Evolutionary conservation across 1,140 invertebrate species (phyloP), one percentile per base, ranked within the genome.

Genomic region (Drosophila sp.): DNA sequence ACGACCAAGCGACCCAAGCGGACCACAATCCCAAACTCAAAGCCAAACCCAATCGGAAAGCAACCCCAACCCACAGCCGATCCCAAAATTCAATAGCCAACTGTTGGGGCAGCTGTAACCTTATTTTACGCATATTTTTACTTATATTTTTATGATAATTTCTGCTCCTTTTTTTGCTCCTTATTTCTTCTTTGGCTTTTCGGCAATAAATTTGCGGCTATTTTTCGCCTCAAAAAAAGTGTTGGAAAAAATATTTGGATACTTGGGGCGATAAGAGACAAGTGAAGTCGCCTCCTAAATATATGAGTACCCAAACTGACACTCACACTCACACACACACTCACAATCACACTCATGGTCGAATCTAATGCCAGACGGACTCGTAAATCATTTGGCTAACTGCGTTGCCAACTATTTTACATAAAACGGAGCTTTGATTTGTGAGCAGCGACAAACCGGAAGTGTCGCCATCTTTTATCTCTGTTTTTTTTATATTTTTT

Each of bases 341-440:
- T 16, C 53, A 18, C n/a, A 25, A 18, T 13, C 9, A 7, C 5
- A 36, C 16, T 36, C 3, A 1, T n/a, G 21, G n/a, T 11, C 46
- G 11, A 50, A 62, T 86, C 81, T 87, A 86, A 86, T 79, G 62
- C 78, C 70, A 72, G 76, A 56, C 73, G 74, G 70, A 78, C 78
- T 69, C 82, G 81, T 86, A 86, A 86, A 86, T 86, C 82, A 86
- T 87, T 81, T 65, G 74, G 46, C 51, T 72, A 83, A 83, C 70
- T 76, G 80, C 74, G 76, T 70, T 66, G 80, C 72, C 80, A 87
- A 86, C 82, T 76, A 81, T 81, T 78, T 86, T 86, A 65, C 80
- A 84, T 86, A 73, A 79, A 79, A 65, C 41, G 46, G 56, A 27
- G 57, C 73, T 78, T 78, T 87, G 70, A 72, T 78, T 72, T 78